Evolutionary conservation across 2,888 invertebrate species (phyloP), one percentile per base, ranked within the genome.

Genomic region (Ochropleura leucogaster): DNA sequence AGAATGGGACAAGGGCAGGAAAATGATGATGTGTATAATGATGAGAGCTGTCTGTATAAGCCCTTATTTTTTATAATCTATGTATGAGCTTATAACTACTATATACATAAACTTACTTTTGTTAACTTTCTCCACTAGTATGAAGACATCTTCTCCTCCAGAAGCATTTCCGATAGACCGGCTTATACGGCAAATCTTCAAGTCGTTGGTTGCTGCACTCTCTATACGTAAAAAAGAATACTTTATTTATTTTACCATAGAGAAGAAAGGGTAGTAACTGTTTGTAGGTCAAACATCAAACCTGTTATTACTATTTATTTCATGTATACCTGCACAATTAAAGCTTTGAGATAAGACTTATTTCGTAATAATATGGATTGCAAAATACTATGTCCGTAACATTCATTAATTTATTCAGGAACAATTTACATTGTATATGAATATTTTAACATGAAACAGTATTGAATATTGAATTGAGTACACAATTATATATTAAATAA

Each of bases 121-220:
- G 72, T 98, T 98, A 0, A 99, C 98, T 97, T 98, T 98, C 91
- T 98, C 98, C 0, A 98, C 98, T 3, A 99, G 94, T 80, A 99
- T 96, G 84, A 98, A 98, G 0, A 99, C 96, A 90, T 98, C 98
- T 80, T 98, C 98, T 0, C 97, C 97, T n/a, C 98, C 99, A 49
- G 97, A 96, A 14, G 98, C 98, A 40, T 97, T 97, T 63, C 98
- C 98, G 0, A 97, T 96, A 66, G 96, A 96, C 78, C 97, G 97
- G 90, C 98, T 98, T 86, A 98, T 97, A 7, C 98, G 97, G 60
- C 98, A 98, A 85, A 98, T 98, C 92, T 98, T 98, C 80, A 98
- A 93, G 88, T 98, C 98, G 9, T 98, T 98, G 0, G 98, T 98
- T 59, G 98, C 97, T 0, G 98, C 98, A 86, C 98, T 98, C 91